Evolutionary conservation across 2,888 invertebrate genomes (phyloP).

Genomic region (Eilema griseolum): DNA sequence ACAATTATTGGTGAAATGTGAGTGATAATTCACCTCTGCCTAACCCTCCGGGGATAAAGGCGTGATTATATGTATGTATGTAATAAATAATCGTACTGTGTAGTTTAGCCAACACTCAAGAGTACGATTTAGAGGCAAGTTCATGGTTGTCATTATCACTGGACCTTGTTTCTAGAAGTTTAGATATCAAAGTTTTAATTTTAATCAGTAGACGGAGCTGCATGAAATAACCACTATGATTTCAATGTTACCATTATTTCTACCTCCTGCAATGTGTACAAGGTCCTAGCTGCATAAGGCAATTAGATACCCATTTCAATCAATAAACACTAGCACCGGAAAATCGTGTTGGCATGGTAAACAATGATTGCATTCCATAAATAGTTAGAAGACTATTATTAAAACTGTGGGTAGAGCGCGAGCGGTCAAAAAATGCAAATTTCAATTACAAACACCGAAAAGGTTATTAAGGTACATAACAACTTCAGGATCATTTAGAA

Average conservation of each 20-base stretch:
- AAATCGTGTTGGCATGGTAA: neutral
- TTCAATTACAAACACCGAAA: constrained; percentile 6
- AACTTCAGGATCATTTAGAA: constrained; percentile 23
- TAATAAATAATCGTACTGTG: no score
- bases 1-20: no score
- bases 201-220: no score
- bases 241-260: neutral
- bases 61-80: no score
- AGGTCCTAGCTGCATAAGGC: neutral
- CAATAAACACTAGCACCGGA: neutral
- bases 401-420: neutral
- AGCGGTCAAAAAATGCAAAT: constrained; percentile 1
- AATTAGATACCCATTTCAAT: neutral
- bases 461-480: constrained; percentile 3
- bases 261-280: neutral
- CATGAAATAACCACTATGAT: no score
- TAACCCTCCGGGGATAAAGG: no score
- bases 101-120: no score
- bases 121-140: no score
- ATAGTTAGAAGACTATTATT: neutral
- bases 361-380: neutral
- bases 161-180: no score
- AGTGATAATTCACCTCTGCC: no score
- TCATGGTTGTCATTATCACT: no score
- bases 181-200: no score